phyloP scores from a whole-genome alignment of 2,113 vertebrate species.

The Brachionichthys hirsutus region DNA sequence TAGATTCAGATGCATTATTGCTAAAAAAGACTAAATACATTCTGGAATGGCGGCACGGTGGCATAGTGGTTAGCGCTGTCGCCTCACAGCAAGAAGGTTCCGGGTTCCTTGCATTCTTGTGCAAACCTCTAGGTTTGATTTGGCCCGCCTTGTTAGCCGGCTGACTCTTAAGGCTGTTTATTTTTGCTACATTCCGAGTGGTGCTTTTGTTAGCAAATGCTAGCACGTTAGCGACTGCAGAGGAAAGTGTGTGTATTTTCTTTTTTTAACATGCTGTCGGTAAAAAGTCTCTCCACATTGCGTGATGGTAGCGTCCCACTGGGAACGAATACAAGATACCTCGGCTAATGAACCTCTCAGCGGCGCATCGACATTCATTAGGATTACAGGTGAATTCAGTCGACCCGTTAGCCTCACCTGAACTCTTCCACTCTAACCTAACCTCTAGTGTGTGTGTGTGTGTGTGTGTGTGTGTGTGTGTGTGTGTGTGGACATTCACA shows the following conservation, averaged over 20 bases:
- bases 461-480: conserved; percentile 2
- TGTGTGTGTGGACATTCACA: conserved; percentile 7
- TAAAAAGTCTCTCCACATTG: conserved; percentile 43
- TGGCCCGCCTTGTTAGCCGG: too few relatives aligned
- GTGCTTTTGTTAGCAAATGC: too few relatives aligned
- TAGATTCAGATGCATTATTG: conserved; percentile 23
- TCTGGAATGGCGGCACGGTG: too few relatives aligned
- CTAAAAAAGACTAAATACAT: too few relatives aligned
- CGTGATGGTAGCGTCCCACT: conserved; percentile 38
- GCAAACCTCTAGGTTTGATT: too few relatives aligned
- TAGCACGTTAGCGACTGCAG: too few relatives aligned
- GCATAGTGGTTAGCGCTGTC: too few relatives aligned
- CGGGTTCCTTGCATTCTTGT: too few relatives aligned
- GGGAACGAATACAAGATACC: conserved; percentile 62
- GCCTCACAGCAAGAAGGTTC: too few relatives aligned
- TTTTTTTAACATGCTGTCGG: conserved; percentile 31
- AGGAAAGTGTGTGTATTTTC: too few relatives aligned
- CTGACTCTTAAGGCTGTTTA: too few relatives aligned
- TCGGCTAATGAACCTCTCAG: conserved; percentile 57
- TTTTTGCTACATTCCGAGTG: too few relatives aligned
- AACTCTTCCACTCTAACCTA: conserved; percentile 43
- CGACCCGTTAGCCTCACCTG: conserved; percentile 36
- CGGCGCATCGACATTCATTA: conserved; percentile 52
- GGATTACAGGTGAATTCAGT: background rate
- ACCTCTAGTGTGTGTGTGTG: background rate